Base-by-base conservation (phyloP, 1,140 invertebrate species). In the Harpegnathos saltator region DNA sequence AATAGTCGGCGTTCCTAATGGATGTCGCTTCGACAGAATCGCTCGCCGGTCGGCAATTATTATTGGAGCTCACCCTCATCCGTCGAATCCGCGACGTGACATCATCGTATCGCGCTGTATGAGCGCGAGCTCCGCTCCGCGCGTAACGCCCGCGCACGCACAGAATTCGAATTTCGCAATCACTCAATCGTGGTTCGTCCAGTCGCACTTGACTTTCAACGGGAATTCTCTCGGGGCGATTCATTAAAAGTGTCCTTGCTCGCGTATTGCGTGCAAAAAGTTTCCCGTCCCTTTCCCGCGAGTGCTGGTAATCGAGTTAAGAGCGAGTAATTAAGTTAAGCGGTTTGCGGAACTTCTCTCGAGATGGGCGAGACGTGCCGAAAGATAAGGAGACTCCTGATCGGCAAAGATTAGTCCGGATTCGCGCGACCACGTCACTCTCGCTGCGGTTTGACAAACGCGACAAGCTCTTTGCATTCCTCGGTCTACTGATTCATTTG, bases 1-100 rank as follows among this genome's bases (percentile, higher is more conserved):
- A 92, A 92, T 92, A 92, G 91, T 89, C 65, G 62, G 22, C 69
- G 85, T 90, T 85, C 82, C 26, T 77, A 85, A 85, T 77, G 84
- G 72, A 90, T 89, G 82, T 86, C 85, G 33, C 75, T 86, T n/a
- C n/a, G 85, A 87, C 74, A 89, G 82, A 89, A 78, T 86, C 69
- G 75, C 22, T 80, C 52, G 24, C 11, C 81, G 74, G 48, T 82
- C 33, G 69, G 14, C 58, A 58, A 82, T 89, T 69, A 80, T 78
- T 58, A 54, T 83, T 52, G 56, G 44, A 74, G 48, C 50, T 82
- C 19, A 19, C 33, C 63, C 48, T 56, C 14, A 59, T 65, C 59
- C 24, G n/a, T 24, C n/a, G 38, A 19, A 38, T 24, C 4, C 15
- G 24, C 14, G 19, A 65, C 59, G 19, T 56, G n/a, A 56, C 19